Percentiles rank a stretch among this genome's conserved stretches.
Evolutionary conservation across 2,888 invertebrate genomes (phyloP).

Genomic region (Uropetala carovei): DNA sequence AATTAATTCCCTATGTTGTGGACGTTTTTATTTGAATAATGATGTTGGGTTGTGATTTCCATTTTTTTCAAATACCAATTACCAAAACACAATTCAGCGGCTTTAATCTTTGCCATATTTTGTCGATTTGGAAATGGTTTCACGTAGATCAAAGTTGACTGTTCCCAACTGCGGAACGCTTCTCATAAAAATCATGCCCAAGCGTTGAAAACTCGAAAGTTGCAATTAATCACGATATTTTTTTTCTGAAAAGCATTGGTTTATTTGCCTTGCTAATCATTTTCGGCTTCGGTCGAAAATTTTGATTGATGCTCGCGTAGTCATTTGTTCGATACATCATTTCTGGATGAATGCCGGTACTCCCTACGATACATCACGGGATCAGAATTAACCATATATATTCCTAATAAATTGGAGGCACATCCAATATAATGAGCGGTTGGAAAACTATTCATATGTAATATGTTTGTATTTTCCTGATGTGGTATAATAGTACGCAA

Average conservation of each 20-base stretch:
- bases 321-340: constrained; percentile 7
- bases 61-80: not conserved
- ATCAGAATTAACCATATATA: no score
- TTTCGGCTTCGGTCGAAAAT: constrained; percentile 45
- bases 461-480: no score
- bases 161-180: not conserved
- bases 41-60: not conserved
- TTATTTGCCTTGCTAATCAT: constrained; percentile 29
- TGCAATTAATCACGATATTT: constrained; percentile 36
- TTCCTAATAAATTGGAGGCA: no score
- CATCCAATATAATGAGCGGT: no score
- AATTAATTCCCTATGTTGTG: not conserved
- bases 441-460: no score
- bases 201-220: constrained; percentile 23
- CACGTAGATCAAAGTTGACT: not conserved
- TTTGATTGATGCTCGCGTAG: constrained; percentile 39
- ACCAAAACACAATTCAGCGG: not conserved
- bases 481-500: no score
- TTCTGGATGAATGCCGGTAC: not conserved
- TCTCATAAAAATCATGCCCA: constrained; percentile 42
- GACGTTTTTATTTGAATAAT: constrained; percentile 12
- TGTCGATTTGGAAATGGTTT: not conserved
- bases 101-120: constrained; percentile 21
- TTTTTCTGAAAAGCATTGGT: constrained; percentile 33
- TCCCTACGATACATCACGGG: not conserved